A percentile compares a stretch with the other conserved stretches of the same genome.
Evolutionary conservation across 1,140 invertebrate genomes (phyloP).

Genomic region (Daktulosphaira vitifoliae): DNA sequence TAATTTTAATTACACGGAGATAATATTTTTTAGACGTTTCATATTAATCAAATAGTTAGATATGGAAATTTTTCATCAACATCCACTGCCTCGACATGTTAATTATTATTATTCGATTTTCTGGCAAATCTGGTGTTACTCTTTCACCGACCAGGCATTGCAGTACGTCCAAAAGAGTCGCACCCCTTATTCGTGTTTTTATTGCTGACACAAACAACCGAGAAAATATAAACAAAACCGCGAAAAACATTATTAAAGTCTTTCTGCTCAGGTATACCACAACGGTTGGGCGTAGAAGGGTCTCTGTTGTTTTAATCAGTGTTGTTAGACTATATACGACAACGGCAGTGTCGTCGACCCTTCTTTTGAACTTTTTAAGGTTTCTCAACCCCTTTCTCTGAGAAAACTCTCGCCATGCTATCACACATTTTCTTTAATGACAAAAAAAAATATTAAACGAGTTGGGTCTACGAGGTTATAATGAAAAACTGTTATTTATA

Average conservation of each 20-base stretch:
- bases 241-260: slow-evolving; percentile 33
- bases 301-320: slow-evolving; percentile 31
- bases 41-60: slow-evolving; percentile 31
- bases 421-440: background rate
- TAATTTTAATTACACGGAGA: background rate
- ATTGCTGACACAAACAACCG: slow-evolving; percentile 5
- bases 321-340: slow-evolving; percentile 10
- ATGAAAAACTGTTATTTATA: slow-evolving; percentile 30
- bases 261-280: slow-evolving; percentile 10
- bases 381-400: slow-evolving; percentile 27
- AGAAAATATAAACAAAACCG: slow-evolving; percentile 30
- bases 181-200: background rate
- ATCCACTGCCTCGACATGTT: slow-evolving; percentile 6
- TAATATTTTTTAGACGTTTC: slow-evolving; percentile 7
- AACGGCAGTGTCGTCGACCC: slow-evolving; percentile 13
- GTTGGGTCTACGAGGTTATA: background rate
- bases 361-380: slow-evolving; percentile 24
- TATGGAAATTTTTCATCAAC: slow-evolving; percentile 28
- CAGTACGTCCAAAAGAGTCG: background rate
- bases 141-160: background rate
- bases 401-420: background rate
- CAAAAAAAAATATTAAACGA: slow-evolving; percentile 11
- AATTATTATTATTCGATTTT: slow-evolving; percentile 32
- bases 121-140: background rate
- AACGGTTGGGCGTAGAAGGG: background rate